phyloP scores from a whole-genome alignment of 2,888 invertebrate genomes.

The Leucophenga maculata region DNA sequence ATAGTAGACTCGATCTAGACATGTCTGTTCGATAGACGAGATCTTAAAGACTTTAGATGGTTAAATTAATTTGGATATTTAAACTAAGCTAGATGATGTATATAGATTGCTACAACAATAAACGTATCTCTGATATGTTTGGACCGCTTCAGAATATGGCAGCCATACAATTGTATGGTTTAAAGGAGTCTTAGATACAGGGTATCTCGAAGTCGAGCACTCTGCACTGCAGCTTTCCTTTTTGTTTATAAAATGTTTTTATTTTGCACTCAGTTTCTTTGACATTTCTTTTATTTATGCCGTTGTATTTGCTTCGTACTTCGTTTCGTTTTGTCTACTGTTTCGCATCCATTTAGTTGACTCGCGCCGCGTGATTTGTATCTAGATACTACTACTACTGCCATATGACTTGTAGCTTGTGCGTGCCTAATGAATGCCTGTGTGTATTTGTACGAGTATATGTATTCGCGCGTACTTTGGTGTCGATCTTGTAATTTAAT shows the following conservation, averaged over 20 bases:
- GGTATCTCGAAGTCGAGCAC: too few species aligned
- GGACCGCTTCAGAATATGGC: too few species aligned
- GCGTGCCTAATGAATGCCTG: background rate
- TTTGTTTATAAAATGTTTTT: slow-evolving; percentile 5
- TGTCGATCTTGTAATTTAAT: slow-evolving; percentile 66
- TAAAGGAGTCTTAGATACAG: too few species aligned
- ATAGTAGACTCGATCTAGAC: too few species aligned
- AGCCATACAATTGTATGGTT: too few species aligned
- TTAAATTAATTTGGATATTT: too few species aligned
- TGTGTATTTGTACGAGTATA: slow-evolving; percentile 31
- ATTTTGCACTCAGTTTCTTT: background rate
- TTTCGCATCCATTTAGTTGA: slow-evolving; percentile 11
- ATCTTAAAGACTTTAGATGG: too few species aligned
- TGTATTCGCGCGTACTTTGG: slow-evolving; percentile 63
- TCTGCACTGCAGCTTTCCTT: too few species aligned
- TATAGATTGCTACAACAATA: too few species aligned
- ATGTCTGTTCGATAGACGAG: too few species aligned
- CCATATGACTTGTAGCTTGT: background rate
- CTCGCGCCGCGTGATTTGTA: slow-evolving; percentile 13
- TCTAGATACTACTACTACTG: background rate
- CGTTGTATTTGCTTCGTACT: slow-evolving; percentile 49
- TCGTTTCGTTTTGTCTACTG: slow-evolving; percentile 54
- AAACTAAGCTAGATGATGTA: too few species aligned
- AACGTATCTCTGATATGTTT: too few species aligned
- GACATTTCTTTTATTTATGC: slow-evolving; percentile 36